Conservation (phyloP, 1,140 invertebrate genomes). For the Cyphomyrmex costatus region DNA sequence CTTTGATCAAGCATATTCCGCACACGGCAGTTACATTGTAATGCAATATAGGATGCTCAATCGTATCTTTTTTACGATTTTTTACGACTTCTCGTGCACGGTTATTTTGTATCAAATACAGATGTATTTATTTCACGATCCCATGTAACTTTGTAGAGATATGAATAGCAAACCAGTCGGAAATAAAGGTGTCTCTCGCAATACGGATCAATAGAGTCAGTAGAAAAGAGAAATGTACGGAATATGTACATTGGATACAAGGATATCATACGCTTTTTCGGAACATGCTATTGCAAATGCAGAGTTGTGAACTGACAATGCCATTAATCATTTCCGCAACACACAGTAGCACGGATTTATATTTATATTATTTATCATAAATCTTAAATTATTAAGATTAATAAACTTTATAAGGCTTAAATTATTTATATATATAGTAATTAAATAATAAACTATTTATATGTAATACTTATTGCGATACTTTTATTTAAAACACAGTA, state of each 20-base stretch:
- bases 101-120: background rate
- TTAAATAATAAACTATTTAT: no score
- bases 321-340: slow-evolving; percentile 4
- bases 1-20: background rate
- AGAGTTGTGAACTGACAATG: background rate
- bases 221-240: background rate
- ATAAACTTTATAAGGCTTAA: no score
- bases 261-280: slow-evolving; percentile 5
- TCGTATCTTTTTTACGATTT: background rate
- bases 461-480: no score
- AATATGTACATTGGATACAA: slow-evolving; percentile 20
- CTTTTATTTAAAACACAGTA: no score
- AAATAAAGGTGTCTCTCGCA: slow-evolving; percentile 42
- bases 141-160: slow-evolving; percentile 16
- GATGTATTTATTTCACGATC: background rate
- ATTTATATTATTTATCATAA: background rate
- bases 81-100: background rate
- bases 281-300: background rate
- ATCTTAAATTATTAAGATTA: background rate
- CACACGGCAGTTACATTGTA: slow-evolving; percentile 10
- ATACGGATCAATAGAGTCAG: slow-evolving; percentile 31
- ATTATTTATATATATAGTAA: no score
- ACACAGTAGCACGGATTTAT: background rate
- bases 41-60: background rate
- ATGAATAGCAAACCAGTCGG: slow-evolving; percentile 49